phyloP scores from a whole-genome alignment of 2,113 vertebrate species.

The Grammomys dolichurus region DNA sequence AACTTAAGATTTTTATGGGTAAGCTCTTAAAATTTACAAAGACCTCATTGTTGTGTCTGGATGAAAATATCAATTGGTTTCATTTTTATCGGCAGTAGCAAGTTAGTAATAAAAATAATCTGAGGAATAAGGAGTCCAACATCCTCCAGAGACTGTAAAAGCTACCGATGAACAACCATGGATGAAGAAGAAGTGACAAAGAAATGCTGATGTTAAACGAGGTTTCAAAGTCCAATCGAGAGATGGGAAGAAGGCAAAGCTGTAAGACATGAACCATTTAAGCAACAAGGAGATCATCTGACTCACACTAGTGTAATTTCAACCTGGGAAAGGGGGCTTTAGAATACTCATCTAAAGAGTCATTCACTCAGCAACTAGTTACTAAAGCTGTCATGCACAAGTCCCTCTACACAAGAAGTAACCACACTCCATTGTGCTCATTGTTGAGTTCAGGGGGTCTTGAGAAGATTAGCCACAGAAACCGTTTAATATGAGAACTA shows the following conservation, averaged over 20 bases:
- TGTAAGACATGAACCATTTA: not conserved
- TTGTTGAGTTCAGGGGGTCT: not conserved
- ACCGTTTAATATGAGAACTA: not conserved
- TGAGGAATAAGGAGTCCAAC: not conserved
- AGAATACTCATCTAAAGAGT: not conserved
- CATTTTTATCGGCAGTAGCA: not conserved
- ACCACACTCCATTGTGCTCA: not conserved
- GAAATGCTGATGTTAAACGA: not conserved
- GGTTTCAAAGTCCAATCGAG: not conserved
- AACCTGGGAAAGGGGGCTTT: not conserved
- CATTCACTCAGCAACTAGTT: not conserved
- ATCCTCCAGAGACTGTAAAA: not conserved
- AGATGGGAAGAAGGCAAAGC: not conserved
- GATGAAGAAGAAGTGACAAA: not conserved
- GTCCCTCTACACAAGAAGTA: not conserved
- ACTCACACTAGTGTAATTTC: not conserved
- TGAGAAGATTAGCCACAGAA: not conserved
- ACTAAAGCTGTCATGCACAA: not conserved
- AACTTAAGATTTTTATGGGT: not conserved
- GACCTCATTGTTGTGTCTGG: not conserved
- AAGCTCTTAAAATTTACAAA: slow-evolving; percentile 30
- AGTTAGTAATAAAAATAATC: slow-evolving; percentile 19
- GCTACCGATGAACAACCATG: not conserved
- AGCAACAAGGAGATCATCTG: not conserved
- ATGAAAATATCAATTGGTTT: not conserved